Base-by-base conservation (phyloP, 1,140 invertebrate species). In the Venustaconcha ellipsiformis region DNA sequence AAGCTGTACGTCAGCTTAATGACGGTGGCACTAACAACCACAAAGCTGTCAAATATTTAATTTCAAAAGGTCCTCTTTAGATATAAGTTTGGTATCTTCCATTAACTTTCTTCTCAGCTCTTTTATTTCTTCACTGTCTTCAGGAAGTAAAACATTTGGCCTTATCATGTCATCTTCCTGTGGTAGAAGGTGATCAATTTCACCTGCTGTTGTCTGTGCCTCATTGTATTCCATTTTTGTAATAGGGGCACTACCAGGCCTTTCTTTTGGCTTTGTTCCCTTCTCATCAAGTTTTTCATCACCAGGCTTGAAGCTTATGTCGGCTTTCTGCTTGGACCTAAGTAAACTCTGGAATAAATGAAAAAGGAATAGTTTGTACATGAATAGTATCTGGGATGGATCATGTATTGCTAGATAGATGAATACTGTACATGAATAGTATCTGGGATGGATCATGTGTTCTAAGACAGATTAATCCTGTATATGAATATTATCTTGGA, bases 201-300 rank as follows among this genome's bases (percentile, higher is more conserved):
- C 75, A 58, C 75, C 75, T n/a, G 75, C 75, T 72, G 63, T 71
- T 30, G 72, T 37, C 1, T 69, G 62, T 18, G 75, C 75, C 18
- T 64, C 67, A 18, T 66, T 23, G 18, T 64, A 72, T 70, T 77
- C 75, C 14, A 14, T 14, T 59, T 77, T 77, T 37, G 75, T 77
- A 30, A 77, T 72, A 17, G 75, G 75, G 48, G 75, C 75, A 59
- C 75, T 77, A 20, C 75, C 75, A 18, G 75, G 75, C 12, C 75
- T 69, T 13, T 56, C 56, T 66, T 77, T 77, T 60, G 68, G 75
- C 56, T 56, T n/a, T n/a, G 69, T 56, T 55, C 0, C 6, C 55
- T 72, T 65, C 23, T 72, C 69, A 18, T 77, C 68, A n/a, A 70
- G 67, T 66, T 77, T 70, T 57, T 72, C 67, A 69, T 72, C 48